Evolutionary conservation across 2,113 vertebrate genomes (phyloP).

Genomic region (Coptodon bakossiorum): DNA sequence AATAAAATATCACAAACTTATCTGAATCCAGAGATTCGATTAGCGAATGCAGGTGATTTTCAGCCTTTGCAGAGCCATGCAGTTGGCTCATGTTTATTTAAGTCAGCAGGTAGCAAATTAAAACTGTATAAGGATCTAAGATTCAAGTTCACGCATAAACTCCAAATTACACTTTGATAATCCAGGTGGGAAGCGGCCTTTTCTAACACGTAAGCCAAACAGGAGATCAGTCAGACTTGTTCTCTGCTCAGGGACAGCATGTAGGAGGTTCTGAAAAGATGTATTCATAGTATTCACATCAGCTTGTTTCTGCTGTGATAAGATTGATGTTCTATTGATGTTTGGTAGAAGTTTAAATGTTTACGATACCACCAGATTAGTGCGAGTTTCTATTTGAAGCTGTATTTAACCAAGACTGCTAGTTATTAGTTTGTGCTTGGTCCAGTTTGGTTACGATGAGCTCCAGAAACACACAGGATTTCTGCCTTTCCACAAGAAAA

Average conservation of each 20-base stretch:
- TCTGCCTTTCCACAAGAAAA: neutral
- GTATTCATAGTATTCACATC: neutral
- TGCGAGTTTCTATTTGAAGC: neutral
- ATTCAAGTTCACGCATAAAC: neutral
- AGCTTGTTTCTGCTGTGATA: rapidly evolving
- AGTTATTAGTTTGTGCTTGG: neutral
- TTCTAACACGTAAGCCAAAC: neutral
- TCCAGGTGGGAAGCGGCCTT: neutral
- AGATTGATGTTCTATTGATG: neutral
- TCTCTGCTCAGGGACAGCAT: neutral
- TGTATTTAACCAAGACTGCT: neutral
- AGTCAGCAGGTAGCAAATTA: neutral
- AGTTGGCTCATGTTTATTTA: neutral
- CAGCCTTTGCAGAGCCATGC: neutral
- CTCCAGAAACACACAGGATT: neutral
- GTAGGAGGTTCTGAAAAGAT: neutral
- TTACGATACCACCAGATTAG: neutral
- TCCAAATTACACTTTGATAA: neutral
- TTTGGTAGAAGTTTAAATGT: neutral
- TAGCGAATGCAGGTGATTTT: neutral
- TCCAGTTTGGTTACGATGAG: neutral
- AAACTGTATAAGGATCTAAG: neutral
- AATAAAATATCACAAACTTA: neutral
- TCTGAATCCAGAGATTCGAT: neutral
- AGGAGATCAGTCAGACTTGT: neutral